phyloP scores from a whole-genome alignment of 2,888 invertebrate genomes.

The Adineta ricciae region DNA sequence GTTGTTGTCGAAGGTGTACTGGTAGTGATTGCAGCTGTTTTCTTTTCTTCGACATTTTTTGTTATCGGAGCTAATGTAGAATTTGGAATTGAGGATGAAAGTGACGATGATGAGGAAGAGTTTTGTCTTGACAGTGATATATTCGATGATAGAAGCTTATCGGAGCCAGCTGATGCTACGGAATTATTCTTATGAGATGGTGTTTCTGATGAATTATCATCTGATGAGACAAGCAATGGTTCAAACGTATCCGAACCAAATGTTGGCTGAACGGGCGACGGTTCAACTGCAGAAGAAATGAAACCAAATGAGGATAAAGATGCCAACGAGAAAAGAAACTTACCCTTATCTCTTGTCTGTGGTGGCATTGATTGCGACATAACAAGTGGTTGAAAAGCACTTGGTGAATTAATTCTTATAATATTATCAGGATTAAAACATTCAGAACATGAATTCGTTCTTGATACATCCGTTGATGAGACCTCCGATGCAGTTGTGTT shows the following conservation, averaged over 20 bases:
- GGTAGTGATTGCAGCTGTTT: neutral
- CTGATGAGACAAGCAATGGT: neutral
- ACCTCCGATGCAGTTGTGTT: neutral
- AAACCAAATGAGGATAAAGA: neutral
- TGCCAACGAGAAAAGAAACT: too few relatives aligned
- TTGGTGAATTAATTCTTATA: neutral
- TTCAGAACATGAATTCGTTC: neutral
- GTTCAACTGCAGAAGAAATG: neutral
- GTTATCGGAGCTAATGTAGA: conserved; percentile 13
- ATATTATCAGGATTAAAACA: neutral
- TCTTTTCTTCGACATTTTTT: neutral
- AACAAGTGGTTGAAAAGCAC: neutral
- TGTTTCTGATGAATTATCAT: neutral
- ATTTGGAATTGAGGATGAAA: neutral
- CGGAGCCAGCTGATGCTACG: neutral
- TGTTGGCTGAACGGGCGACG: neutral
- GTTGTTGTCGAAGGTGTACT: neutral
- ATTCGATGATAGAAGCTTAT: neutral
- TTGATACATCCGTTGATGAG: conserved; percentile 20
- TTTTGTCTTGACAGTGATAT: conserved; percentile 14
- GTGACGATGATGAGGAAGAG: conserved; percentile 25
- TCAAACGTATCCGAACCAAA: conserved; percentile 10
- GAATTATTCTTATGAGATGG: neutral
- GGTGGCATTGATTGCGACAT: neutral
- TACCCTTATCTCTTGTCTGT: neutral